These are phyloP conservation scores for Nibea coibor DNA, from an alignment of 2,113 vertebrate species.

Conservation along the genomic window DNA sequence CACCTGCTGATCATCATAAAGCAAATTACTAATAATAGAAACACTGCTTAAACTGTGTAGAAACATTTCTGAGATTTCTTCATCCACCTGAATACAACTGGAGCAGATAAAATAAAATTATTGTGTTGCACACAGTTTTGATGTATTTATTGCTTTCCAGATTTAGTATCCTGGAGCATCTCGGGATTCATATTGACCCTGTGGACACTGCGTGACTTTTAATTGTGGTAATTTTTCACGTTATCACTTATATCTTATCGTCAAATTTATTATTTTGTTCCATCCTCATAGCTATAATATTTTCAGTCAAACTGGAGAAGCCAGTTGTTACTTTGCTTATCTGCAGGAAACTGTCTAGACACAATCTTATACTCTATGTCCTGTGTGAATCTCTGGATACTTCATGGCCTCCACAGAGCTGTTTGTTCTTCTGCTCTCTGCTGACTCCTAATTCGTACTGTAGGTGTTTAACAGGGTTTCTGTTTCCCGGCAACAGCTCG, in stretches of 20 bases:
- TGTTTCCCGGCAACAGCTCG: slow-evolving; percentile 70
- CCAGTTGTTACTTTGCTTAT: not conserved
- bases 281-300: not conserved
- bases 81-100: not conserved
- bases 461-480: slow-evolving; percentile 26
- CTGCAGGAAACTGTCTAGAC: not conserved
- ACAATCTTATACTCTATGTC: not conserved
- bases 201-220: no score
- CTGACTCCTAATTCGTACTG: slow-evolving; percentile 31
- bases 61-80: not conserved
- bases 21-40: not conserved
- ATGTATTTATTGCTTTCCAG: not conserved
- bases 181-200: no score
- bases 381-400: slow-evolving; percentile 21
- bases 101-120: not conserved
- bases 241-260: no score
- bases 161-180: not conserved
- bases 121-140: not conserved
- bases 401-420: slow-evolving; percentile 30
- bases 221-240: no score
- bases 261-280: not conserved
- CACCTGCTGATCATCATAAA: not conserved
- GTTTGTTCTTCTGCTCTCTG: slow-evolving; percentile 43
- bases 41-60: not conserved
- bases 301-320: not conserved